Conservation (phyloP, 1,140 invertebrate genomes). For the Scaptomyza pallida region DNA sequence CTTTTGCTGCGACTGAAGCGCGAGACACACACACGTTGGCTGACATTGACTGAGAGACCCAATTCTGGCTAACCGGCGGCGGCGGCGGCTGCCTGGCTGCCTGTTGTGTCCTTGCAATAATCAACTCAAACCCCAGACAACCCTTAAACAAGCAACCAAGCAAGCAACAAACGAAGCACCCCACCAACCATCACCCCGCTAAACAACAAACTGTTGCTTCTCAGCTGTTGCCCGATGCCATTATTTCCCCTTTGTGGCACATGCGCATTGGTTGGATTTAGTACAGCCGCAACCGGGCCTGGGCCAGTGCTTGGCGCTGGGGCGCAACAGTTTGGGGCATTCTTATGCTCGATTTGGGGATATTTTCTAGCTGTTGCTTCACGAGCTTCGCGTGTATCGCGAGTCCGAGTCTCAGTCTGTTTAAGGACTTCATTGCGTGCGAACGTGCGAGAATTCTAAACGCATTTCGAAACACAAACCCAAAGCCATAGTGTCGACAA, state of each 20-base stretch:
- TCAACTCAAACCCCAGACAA: not conserved
- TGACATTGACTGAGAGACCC: slow-evolving; percentile 81
- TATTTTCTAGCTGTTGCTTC: slow-evolving; percentile 76
- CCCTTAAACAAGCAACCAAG: no score
- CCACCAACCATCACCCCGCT: slow-evolving; percentile 5
- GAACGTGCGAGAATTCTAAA: slow-evolving; percentile 57
- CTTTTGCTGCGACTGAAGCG: slow-evolving; percentile 1
- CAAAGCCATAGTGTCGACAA: slow-evolving; percentile 4
- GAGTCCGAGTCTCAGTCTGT: slow-evolving; percentile 63
- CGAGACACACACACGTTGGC: slow-evolving; percentile 26
- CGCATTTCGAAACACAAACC: slow-evolving; percentile 27
- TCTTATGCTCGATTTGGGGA: slow-evolving; percentile 60
- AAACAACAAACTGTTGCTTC: slow-evolving; percentile 79
- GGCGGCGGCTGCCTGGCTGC: slow-evolving; percentile 4
- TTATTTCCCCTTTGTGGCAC: slow-evolving; percentile 38
- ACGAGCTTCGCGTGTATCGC: slow-evolving; percentile 19
- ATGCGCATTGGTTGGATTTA: slow-evolving; percentile 53
- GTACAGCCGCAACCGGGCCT: slow-evolving; percentile 41
- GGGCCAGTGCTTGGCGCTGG: slow-evolving; percentile 31
- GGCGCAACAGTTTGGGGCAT: slow-evolving; percentile 75
- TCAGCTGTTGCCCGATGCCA: slow-evolving; percentile 56
- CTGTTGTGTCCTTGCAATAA: slow-evolving; percentile 17
- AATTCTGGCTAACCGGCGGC: slow-evolving; percentile 65
- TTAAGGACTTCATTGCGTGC: slow-evolving; percentile 75
- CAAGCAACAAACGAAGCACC: no score